Base-by-base conservation (phyloP, 2,797 vertebrate species). In the Enteromius radiatus region DNA sequence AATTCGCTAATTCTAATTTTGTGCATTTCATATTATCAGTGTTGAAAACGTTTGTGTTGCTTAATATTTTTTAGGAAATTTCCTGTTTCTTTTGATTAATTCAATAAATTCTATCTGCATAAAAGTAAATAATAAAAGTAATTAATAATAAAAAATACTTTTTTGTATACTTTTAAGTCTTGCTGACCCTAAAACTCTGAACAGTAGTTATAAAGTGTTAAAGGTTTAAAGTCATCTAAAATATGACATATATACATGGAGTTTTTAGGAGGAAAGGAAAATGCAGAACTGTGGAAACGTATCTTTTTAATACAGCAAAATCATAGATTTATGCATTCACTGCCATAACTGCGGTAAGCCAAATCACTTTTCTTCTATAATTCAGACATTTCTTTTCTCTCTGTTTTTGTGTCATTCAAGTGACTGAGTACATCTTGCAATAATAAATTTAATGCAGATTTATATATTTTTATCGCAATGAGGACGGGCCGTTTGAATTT, bases 361-460 rank as follows among this genome's bases (percentile, higher is more conserved):
- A 61, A 0, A 54, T 54, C 21, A 38, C 6, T 36, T 74, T 36
- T 23, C 19, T 52, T 12, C 36, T 14, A n/a, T 38, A 54, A 23
- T 38, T 56, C 31, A 75, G 31, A 56, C 38, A 45, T 80, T 70
- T 70, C 10, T 31, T 56, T 70, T 4, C 36, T n/a, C 36, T 12
- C 15, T 45, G 5, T 21, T 54, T 56, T 70, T 80, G 26, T 59
- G 5, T 33, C 12, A n/a, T 70, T 15, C 17, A 59, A 28, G 67
- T 52, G 70, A 21, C 69, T 3, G 41, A 61, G 5, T 54, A 49
- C 21, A n/a, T 33, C 33, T 56, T 14, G 11, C 65, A 17, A 33
- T 71, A 33, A 61, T 75, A 41, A 31, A 43, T 65, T 17, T 28
- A 63, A 41, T 49, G 6, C 31, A 54, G 80, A 81, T 81, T 8